Evolutionary conservation across 2,113 vertebrate species (phyloP).

Genomic region (Anoura caudifer): DNA sequence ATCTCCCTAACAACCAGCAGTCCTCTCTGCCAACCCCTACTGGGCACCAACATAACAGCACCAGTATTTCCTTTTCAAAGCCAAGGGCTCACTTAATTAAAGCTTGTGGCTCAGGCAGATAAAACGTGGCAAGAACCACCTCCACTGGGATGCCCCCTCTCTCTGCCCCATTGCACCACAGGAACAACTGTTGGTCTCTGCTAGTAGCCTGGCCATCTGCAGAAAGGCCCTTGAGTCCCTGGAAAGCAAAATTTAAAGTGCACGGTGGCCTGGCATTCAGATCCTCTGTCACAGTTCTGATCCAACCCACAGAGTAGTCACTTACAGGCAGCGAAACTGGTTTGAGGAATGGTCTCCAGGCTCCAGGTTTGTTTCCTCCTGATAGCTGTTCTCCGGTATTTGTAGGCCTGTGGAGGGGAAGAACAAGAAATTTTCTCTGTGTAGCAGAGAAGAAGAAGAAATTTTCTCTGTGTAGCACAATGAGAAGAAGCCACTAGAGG

Average conservation of each 20-base stretch:
- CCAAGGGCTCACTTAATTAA: not conserved
- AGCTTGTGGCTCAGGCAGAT: not conserved
- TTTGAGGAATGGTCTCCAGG: not conserved
- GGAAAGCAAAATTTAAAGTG: not conserved
- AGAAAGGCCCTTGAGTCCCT: not conserved
- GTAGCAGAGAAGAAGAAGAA: not conserved
- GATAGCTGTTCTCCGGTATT: not conserved
- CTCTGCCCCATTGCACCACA: not conserved
- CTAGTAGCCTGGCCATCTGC: not conserved
- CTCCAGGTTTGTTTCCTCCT: not conserved
- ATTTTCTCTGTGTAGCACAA: not conserved
- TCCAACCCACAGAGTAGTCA: not conserved
- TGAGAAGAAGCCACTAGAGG: not conserved
- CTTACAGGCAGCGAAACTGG: not conserved
- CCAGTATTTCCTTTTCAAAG: not conserved
- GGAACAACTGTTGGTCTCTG: not conserved
- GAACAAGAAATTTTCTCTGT: not conserved
- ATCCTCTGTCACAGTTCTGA: not conserved
- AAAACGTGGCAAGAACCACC: not conserved
- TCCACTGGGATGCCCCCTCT: not conserved
- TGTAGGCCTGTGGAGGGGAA: not conserved
- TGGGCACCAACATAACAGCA: not conserved
- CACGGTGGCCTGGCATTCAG: not conserved
- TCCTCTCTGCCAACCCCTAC: not conserved
- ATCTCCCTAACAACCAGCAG: not conserved